Base-by-base conservation (phyloP, 1,140 invertebrate species). In the Theocolax elegans region DNA sequence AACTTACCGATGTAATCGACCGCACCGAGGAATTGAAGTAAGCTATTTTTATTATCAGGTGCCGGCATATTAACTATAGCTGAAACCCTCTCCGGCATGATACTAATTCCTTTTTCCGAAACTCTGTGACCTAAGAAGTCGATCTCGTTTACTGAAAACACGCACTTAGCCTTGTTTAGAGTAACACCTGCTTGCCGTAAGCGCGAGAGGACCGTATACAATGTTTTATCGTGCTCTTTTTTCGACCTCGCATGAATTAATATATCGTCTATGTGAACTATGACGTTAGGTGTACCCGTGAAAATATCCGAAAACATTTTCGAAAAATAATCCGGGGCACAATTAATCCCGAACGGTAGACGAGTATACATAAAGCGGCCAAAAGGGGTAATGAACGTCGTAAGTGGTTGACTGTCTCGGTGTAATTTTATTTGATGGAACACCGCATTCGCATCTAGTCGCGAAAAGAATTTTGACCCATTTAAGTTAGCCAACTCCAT, bases 381-480 rank as follows among this genome's bases (percentile, higher is more conserved):
- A 64, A 79, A 80, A 12, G 79, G 78, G 9, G 77, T 78, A 25
- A 81, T 77, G 56, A 82, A 81, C 9, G 81, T 83, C 2, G 81
- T 80, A 40, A 84, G 62, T 42, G 56, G 59, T 13, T 81, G 79
- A 23, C 82, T 73, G 10, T 74, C 46, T 15, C 71, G 54, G 15
- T 70, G 27, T 23, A 70, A 19, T 29, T 42, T 62, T n/a, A 69
- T 76, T 67, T 63, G 72, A 51, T 67, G 59, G 15, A 60, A 72
- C 8, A 64, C 40, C 9, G 56, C 38, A 40, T 31, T 73, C 4
- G 64, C 75, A 25, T 64, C 73, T 25, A 84, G 54, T 46, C 72
- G 76, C 1, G 73, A 74, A 64, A 82, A 82, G 27, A 72, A 49
- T 60, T 72, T 75, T 17, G 75, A 75, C 1, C 75, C 75, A 54